phyloP scores from a whole-genome alignment of 2,888 invertebrate species.

The Furcula furcula region DNA sequence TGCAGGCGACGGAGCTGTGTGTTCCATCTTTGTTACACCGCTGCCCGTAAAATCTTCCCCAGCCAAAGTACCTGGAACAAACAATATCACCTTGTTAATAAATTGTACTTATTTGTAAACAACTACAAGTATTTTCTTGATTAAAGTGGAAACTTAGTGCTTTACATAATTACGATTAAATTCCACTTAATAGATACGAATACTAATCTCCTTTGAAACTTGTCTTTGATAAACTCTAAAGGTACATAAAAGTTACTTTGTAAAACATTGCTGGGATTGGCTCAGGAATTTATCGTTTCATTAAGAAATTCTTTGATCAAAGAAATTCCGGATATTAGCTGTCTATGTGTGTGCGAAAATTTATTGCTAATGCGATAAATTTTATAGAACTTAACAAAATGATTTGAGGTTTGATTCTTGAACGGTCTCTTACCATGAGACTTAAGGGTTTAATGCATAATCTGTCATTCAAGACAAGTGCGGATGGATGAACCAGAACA shows the following conservation, averaged over 20 bases:
- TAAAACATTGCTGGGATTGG: conserved; percentile 38
- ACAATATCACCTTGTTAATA: conserved; percentile 6
- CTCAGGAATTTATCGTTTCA: conserved; percentile 46
- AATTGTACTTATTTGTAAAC: too few species aligned
- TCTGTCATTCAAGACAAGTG: too few species aligned
- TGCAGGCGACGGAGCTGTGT: conserved; percentile 25
- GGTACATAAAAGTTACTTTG: conserved; percentile 25
- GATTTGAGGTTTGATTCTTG: too few species aligned
- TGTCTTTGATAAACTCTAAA: conserved; percentile 23
- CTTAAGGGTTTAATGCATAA: too few species aligned
- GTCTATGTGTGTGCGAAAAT: conserved; percentile 10
- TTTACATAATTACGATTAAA: conserved; percentile 11
- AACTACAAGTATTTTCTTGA: too few species aligned
- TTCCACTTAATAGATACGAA: conserved; percentile 10
- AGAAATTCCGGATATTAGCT: conserved; percentile 35
- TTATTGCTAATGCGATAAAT: too few species aligned
- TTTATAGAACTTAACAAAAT: too few species aligned
- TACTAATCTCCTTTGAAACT: conserved; percentile 17
- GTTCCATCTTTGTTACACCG: conserved; percentile 14
- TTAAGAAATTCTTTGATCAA: conserved; percentile 43
- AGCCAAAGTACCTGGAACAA: conserved; percentile 38
- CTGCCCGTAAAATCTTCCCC: conserved; percentile 4
- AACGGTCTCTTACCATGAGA: too few species aligned
- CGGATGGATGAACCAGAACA: too few species aligned
- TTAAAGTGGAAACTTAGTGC: too few species aligned